Evolutionary conservation across 2,113 vertebrate species (phyloP).

Genomic region (Sprattus sprattus): DNA sequence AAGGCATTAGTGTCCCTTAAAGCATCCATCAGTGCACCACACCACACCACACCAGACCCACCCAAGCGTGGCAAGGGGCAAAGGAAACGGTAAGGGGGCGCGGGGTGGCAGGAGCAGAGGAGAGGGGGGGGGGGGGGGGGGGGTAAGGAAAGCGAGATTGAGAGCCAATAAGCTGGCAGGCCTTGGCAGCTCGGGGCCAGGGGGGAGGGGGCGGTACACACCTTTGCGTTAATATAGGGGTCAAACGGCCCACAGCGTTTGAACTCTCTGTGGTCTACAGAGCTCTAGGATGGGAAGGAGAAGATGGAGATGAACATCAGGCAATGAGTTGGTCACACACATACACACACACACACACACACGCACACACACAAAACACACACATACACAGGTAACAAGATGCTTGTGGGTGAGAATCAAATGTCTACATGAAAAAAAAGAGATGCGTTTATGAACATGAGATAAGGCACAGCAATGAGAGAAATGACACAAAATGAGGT

Average conservation of each 20-base stretch:
- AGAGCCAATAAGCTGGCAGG: constrained; percentile 56
- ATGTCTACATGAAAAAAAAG: neutral
- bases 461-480: constrained; percentile 46
- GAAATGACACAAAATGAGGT: constrained; percentile 62
- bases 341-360: constrained; percentile 38
- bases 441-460: constrained; percentile 61
- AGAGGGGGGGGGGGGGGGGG: too few relatives aligned
- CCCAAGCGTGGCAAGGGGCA: neutral
- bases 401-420: constrained; percentile 46
- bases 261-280: constrained; percentile 98
- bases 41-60: neutral
- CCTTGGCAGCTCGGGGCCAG: constrained; percentile 10
- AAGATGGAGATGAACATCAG: constrained; percentile 67
- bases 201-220: constrained; percentile 81
- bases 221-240: constrained; percentile 99
- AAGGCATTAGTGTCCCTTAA: constrained; percentile 3
- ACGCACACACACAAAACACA: constrained; percentile 34
- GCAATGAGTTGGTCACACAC: constrained; percentile 43
- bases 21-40: neutral
- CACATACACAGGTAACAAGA: constrained; percentile 65
- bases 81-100: neutral
- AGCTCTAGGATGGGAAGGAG: constrained; percentile 94
- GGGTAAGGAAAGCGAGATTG: constrained; percentile 52
- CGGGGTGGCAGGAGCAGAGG: neutral
- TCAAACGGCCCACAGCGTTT: constrained; percentile 99